Base-by-base conservation (phyloP, 2,888 invertebrate genomes). In the Orthonevra nobilis region DNA sequence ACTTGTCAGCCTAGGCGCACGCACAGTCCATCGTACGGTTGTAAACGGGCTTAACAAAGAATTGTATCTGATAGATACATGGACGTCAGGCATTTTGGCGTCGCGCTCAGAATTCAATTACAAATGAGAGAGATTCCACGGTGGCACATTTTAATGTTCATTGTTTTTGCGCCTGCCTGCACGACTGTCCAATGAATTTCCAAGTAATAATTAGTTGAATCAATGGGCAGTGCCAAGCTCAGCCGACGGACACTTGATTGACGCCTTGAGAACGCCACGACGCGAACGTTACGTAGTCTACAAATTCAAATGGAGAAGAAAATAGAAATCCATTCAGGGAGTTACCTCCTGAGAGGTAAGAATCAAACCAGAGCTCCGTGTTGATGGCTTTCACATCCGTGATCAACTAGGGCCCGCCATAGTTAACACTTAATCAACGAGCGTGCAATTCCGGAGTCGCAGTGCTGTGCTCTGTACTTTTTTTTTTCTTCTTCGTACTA, bases 31-130 rank as follows among this genome's bases (percentile, higher is more conserved):
- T 9, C 6, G 30, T 56, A 44, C 23, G 5, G 12, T 4, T n/a
- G 40, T 12, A 6, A 19, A 56, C 12, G 63, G 50, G 58, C n/a
- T n/a, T n/a, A 34, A 36, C 20, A 36, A 48, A 36, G 30, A 30
- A 48, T 28, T 48, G 15, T 40, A 48, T 70, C 56, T 77, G 70
- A 77, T 64, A 72, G 75, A 46, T 75, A 64, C 77, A 77, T 46
- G 32, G 68, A 66, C 79, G 64, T 60, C 77, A 77, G 72, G 64
- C 30, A 77, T 77, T 79, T 79, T n/a, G n/a, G n/a, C n/a, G n/a
- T n/a, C 79, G 66, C 79, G 79, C 61, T 73, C 68, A 79, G 79
- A 79, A 73, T 79, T 66, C 79, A 79, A 79, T 79, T 79, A 79
- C 79, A 66, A 79, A 79, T 73, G 60, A 66, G 60, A 66, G 66